Evolutionary conservation across 2,888 invertebrate species (phyloP), one percentile per base, ranked within the genome.

Genomic region (Gibbula magus): DNA sequence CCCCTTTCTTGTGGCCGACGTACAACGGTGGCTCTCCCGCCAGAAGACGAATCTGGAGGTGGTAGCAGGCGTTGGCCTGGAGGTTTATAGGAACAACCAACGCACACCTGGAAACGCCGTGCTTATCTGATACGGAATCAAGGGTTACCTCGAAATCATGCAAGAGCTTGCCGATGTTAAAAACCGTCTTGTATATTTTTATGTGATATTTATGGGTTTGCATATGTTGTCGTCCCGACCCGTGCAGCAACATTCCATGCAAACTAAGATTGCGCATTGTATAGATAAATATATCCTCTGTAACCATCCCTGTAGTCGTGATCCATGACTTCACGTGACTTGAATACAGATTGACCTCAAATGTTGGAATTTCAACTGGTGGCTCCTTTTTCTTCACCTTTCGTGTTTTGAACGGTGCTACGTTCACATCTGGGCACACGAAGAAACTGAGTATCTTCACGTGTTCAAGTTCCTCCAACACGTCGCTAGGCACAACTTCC

Each of bases 211-310:
- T 70, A 70, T 70, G 70, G n/a, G 32, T 20, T 18, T n/a, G 35
- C 10, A 70, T 25, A 20, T 70, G 70, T 20, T 70, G 70, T 39
- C 70, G 70, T 35, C 70, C 70, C n/a, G 70, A 70, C 18, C 70
- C 70, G n/a, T 35, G 35, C 35, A 70, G 18, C 18, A 20, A 16
- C n/a, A 70, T 35, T 5, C 70, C 70, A 20, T 70, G 70, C 8
- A 70, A 13, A 10, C 16, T 18, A 5, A 16, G 20, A n/a, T 16
- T 70, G 5, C 13, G 10, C 20, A 20, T 32, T 16, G 35, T n/a
- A n/a, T n/a, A 16, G 18, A 70, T n/a, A n/a, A 16, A 70, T 0
- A 70, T 1, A 39, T 70, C 39, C 2, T 70, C 70, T 20, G 25
- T 22, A 20, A 56, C 56, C n/a, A 70, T 70, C 35, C 35, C 70